Base-by-base conservation (phyloP, 2,113 vertebrate species). In the Oryzias woworae region DNA sequence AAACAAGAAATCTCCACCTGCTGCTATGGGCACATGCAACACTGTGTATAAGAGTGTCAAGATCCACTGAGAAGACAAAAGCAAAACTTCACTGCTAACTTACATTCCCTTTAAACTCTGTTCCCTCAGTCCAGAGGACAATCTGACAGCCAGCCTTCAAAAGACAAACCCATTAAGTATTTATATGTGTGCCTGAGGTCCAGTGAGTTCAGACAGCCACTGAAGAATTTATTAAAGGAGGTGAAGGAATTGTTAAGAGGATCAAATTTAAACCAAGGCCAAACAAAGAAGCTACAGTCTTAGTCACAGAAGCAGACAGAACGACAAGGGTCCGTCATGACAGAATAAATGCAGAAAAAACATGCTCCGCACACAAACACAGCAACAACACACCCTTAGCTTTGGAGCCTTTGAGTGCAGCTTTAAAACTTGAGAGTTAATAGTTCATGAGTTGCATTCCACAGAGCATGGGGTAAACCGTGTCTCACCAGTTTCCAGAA, bases 401-500 rank as follows among this genome's bases (percentile, higher is more conserved):
- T 28, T 28, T 61, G 59, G 64, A n/a, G 61, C 67, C 49, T 51
- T 47, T 54, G 22, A 42, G 16, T 51, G 17, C 18, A n/a, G 17
- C 18, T 50, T 62, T 15, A 36, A 36, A 10, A 36, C 36, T 36
- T 3, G 36, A 36, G 36, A 36, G 36, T 36, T 36, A 36, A 12
- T 36, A 36, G 36, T 12, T 36, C 36, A 36, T 28, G 36, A 36
- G 36, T 16, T 14, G 1, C 4, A 0, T 0, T 42, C 12, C 42
- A 31, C 15, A 26, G 8, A 4, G 3, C 16, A 4, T 80, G 12
- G 79, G 61, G 53, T 73, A 75, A 28, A 14, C 18, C 23, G 53
- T n/a, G 14, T 58, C 63, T 60, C 81, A 95, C 94, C 93, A 65
- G 87, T 94, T 83, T 95, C 94, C 84, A 95, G 85, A 66, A 96